Base-by-base conservation (phyloP, 2,113 vertebrate species). In the Micronycteris hirsuta region DNA sequence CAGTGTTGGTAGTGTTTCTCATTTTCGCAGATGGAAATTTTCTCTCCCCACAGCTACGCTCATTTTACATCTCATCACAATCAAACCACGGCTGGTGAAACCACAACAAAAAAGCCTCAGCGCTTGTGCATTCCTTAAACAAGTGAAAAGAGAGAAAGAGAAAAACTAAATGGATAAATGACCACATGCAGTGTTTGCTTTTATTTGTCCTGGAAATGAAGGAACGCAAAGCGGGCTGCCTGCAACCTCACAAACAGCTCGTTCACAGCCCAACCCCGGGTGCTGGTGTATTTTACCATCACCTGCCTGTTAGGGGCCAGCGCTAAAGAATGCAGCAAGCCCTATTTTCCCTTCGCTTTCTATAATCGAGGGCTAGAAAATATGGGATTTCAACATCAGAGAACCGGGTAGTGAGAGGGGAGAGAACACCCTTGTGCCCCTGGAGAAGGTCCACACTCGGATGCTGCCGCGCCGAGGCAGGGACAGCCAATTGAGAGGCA, bases 131-230 rank as follows among this genome's bases (percentile, higher is more conserved):
- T 89, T 89, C 58, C 85, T 86, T 73, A 76, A 71, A 65, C 31
- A 85, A 82, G 22, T 10, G 63, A 52, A 70, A 22, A 70, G 67
- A 52, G 24, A 47, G 1, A 47, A 31, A 67, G 24, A 84, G n/a
- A 1, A 67, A 71, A 77, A 28, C 47, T 33, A 76, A 20, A 49
- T 76, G 31, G 19, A 74, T 45, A 31, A 8, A 74, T 45, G 86
- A 58, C 56, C 74, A 73, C 90, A 77, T 33, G 71, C 7, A 85
- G 36, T 43, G 4, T 73, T 88, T 91, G 81, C 58, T 95, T 89
- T 78, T 41, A 80, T 91, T 67, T 97, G 92, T 84, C 65, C 65
- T 92, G n/a, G 41, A 87, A 96, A 84, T 14, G 38, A 89, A 91
- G 31, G 15, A 45, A 11, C 31, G 22, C 43, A 90, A 86, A 73